phyloP scores from a whole-genome alignment of 2,113 vertebrate genomes.

The Gymnarchus niloticus region DNA sequence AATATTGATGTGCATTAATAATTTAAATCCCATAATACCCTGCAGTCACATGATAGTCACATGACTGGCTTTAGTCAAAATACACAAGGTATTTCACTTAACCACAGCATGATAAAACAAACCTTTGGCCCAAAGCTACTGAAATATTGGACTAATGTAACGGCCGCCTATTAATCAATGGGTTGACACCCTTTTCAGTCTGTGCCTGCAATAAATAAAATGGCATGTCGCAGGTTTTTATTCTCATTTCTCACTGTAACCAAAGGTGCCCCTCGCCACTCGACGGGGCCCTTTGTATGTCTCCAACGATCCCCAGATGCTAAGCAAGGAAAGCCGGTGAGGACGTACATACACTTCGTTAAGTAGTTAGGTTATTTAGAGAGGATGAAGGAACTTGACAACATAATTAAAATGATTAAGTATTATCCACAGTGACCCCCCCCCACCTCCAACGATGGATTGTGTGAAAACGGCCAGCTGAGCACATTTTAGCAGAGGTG shows the following conservation, averaged over 20 bases:
- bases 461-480: not conserved
- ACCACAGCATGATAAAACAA: not conserved
- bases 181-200: not conserved
- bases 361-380: not conserved
- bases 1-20: not conserved
- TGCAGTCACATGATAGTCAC: not conserved
- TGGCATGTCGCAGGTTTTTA: too few relatives aligned
- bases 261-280: not conserved
- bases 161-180: not conserved
- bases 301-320: not conserved
- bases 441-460: not conserved
- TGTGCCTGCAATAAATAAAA: not conserved
- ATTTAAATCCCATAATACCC: not conserved
- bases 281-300: not conserved
- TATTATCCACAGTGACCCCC: not conserved
- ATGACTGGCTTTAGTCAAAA: not conserved
- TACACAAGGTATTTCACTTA: not conserved
- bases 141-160: not conserved
- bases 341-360: not conserved
- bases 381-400: slow-evolving; percentile 3
- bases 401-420: slow-evolving; percentile 18
- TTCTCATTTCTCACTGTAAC: not conserved
- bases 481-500: not conserved
- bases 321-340: not conserved
- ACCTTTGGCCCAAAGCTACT: not conserved